These are phyloP conservation scores for Dromiciops gliroides DNA, from an alignment of 2,113 vertebrate species.

Conservation along the genomic window DNA sequence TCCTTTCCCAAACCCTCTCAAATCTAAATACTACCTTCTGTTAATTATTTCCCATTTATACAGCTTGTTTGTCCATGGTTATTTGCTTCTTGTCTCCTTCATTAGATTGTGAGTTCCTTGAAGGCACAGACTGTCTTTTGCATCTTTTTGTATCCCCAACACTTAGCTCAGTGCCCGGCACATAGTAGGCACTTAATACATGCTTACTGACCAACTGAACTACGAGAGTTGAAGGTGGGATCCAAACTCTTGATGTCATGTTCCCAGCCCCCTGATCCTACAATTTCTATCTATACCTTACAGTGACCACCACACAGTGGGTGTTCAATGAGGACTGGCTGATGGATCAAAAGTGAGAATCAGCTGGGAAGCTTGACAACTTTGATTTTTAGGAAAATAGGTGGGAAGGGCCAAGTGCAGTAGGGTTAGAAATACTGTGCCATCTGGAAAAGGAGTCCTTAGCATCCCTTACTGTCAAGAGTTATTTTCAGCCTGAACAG, in stretches of 20 bases:
- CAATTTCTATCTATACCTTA: not conserved
- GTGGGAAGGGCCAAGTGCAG: not conserved
- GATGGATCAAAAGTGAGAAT: not conserved
- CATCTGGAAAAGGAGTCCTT: not conserved
- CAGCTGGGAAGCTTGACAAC: not conserved
- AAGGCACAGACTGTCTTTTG: not conserved
- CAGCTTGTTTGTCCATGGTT: not conserved
- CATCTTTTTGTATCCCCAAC: not conserved
- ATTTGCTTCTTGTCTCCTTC: not conserved
- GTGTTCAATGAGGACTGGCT: not conserved
- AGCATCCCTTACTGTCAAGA: not conserved
- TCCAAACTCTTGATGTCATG: not conserved
- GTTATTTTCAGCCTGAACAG: constrained; percentile 24
- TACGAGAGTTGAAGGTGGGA: not conserved
- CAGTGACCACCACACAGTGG: not conserved
- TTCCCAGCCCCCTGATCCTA: not conserved
- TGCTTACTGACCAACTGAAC: not conserved
- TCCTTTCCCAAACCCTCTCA: not conserved
- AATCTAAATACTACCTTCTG: not conserved
- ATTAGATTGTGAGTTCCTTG: not conserved
- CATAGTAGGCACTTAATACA: not conserved
- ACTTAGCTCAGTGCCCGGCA: not conserved
- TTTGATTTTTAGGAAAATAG: not conserved
- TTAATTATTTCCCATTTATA: not conserved
- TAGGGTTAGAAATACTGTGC: not conserved